Conservation (phyloP, 2,113 vertebrate genomes). For the Phrynosoma platyrhinos region DNA sequence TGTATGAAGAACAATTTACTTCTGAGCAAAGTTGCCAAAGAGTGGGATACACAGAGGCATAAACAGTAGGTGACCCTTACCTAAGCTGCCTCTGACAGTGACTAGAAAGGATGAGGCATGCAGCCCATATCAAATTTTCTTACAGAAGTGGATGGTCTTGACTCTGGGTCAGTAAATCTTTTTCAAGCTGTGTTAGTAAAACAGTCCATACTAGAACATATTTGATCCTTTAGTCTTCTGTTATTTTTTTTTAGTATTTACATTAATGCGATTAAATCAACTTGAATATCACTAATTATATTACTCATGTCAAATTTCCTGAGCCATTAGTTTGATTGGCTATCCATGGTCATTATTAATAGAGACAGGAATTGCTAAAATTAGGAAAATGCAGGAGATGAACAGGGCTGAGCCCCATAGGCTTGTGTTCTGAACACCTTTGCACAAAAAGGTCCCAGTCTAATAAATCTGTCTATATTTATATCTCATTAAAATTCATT, state of each 20-base stretch:
- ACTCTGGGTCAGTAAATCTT: neutral
- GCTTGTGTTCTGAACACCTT: neutral
- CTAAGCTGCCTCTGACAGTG: neutral
- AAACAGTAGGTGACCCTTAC: neutral
- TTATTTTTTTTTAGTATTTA: conserved; percentile 16
- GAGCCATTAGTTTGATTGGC: conserved; percentile 6
- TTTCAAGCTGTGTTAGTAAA: conserved; percentile 20
- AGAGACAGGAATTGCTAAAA: conserved; percentile 7
- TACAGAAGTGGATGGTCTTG: neutral
- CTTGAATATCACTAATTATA: conserved; percentile 26
- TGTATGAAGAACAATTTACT: too few relatives aligned
- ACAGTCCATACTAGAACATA: conserved; percentile 5
- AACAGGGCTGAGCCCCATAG: neutral
- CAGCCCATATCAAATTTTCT: neutral
- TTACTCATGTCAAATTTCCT: conserved; percentile 11
- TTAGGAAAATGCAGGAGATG: neutral
- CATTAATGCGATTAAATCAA: conserved; percentile 23
- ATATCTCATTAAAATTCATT: neutral
- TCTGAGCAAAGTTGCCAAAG: neutral
- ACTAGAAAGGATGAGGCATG: neutral
- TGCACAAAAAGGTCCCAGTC: neutral
- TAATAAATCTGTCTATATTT: neutral
- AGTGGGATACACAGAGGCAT: neutral
- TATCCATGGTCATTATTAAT: conserved; percentile 1
- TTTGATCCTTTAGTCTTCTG: conserved; percentile 9